phyloP scores from a whole-genome alignment of 2,888 invertebrate genomes.

The Mythimna ferrago region DNA sequence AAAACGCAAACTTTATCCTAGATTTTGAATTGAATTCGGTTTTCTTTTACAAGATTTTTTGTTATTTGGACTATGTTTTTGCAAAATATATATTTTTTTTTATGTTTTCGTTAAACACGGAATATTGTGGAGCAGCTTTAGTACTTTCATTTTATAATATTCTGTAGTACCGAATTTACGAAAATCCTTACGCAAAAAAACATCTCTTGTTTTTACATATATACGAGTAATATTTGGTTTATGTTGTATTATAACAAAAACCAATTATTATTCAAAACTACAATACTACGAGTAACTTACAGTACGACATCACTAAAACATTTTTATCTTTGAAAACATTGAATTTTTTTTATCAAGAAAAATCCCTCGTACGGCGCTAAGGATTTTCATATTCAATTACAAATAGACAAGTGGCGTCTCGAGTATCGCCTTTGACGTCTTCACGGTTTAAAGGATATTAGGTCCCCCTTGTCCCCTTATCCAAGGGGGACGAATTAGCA shows the following conservation, averaged over 20 bases:
- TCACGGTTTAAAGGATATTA: slow-evolving; percentile 85
- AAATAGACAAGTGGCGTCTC: slow-evolving; percentile 89
- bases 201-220: no score
- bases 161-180: background rate
- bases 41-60: slow-evolving; percentile 9
- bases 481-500: slow-evolving; percentile 78
- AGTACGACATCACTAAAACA: background rate
- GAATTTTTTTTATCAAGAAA: slow-evolving; percentile 60
- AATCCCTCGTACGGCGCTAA: slow-evolving; percentile 77
- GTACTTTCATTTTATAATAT: background rate
- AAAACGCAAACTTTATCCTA: slow-evolving; percentile 7
- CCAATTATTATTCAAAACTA: background rate
- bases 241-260: background rate
- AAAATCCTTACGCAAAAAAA: background rate
- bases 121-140: slow-evolving; percentile 3
- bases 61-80: background rate
- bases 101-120: slow-evolving; percentile 2
- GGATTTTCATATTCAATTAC: slow-evolving; percentile 91
- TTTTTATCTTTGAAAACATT: background rate
- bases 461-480: slow-evolving; percentile 71
- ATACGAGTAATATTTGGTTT: background rate
- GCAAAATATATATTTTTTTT: background rate
- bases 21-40: slow-evolving; percentile 14
- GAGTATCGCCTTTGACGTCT: slow-evolving; percentile 86
- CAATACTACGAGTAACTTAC: background rate